A percentile compares a stretch with the other conserved stretches of the same genome.
These are phyloP conservation scores for Ovibos moschatus DNA, from an alignment of 2,113 vertebrate genomes.

Conservation along the genomic window DNA sequence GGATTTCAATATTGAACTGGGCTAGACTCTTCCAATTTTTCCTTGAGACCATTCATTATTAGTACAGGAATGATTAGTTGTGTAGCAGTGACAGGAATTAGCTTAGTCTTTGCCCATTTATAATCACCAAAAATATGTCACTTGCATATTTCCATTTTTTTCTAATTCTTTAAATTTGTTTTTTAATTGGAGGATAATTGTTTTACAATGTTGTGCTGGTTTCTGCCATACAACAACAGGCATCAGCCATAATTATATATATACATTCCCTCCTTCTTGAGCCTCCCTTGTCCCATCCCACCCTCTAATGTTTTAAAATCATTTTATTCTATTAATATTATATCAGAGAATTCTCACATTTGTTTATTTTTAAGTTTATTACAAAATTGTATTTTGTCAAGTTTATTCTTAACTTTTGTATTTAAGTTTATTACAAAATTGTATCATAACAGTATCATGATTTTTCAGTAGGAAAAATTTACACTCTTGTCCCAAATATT, in stretches of 20 bases:
- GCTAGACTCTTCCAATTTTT: background rate
- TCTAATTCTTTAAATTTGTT: background rate
- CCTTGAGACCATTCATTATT: background rate
- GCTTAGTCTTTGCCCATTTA: background rate
- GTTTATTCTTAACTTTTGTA: background rate
- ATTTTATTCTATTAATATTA: background rate
- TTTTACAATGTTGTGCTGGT: background rate
- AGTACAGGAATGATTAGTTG: background rate
- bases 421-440: background rate
- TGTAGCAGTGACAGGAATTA: background rate
- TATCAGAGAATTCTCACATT: background rate
- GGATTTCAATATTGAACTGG: background rate
- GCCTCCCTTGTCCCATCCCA: background rate
- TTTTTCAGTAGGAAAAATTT: background rate
- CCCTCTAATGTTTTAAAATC: background rate
- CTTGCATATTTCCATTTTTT: background rate
- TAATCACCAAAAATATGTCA: background rate
- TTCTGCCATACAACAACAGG: background rate
- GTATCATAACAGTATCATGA: background rate
- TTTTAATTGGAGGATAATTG: background rate
- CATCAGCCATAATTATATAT: background rate
- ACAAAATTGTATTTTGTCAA: background rate
- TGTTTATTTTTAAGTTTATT: background rate
- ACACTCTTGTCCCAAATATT: background rate
- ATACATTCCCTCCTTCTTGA: background rate